phyloP scores from a whole-genome alignment of 2,113 vertebrate species.

The Varanus salvator region DNA sequence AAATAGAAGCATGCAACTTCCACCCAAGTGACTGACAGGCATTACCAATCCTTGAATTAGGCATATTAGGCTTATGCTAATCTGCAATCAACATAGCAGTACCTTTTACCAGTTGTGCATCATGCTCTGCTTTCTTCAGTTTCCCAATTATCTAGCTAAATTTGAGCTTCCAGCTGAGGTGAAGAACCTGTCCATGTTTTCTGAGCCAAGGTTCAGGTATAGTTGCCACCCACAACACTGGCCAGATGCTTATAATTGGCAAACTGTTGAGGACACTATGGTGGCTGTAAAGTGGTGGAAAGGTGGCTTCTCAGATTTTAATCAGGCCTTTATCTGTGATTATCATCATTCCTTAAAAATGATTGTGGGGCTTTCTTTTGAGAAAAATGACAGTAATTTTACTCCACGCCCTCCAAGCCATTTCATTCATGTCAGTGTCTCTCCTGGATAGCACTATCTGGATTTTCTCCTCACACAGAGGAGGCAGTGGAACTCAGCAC shows the following conservation, averaged over 20 bases:
- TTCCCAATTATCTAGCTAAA: neutral
- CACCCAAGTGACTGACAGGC: neutral
- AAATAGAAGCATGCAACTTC: too few relatives aligned
- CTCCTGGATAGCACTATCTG: too few relatives aligned
- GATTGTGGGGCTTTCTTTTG: neutral
- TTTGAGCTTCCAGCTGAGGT: neutral
- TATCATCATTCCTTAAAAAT: neutral
- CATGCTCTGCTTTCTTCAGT: neutral
- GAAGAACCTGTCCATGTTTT: neutral
- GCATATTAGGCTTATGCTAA: neutral
- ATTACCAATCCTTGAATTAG: neutral
- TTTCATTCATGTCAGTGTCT: neutral
- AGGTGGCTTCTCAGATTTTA: neutral
- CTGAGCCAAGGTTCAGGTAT: neutral
- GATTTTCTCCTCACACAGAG: neutral
- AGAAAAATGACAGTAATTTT: neutral
- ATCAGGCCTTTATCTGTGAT: neutral
- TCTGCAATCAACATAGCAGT: neutral
- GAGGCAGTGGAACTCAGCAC: neutral
- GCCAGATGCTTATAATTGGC: neutral
- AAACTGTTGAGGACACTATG: neutral
- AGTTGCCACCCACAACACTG: neutral
- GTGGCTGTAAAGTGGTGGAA: neutral
- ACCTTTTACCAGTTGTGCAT: neutral
- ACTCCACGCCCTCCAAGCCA: neutral